These are phyloP conservation scores for Callosobruchus maculatus DNA, from an alignment of 2,888 invertebrate genomes.

Conservation along the genomic window DNA sequence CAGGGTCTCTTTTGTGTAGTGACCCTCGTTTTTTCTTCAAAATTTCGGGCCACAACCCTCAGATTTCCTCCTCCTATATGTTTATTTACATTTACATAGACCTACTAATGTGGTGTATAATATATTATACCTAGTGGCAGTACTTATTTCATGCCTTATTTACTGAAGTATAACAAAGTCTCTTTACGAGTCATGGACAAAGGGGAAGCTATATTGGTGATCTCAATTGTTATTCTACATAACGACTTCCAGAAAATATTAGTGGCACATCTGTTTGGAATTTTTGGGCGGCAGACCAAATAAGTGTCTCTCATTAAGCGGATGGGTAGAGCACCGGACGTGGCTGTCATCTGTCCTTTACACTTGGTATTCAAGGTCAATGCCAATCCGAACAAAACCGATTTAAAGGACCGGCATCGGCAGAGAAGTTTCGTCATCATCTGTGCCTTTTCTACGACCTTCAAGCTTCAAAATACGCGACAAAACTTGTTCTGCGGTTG, in stretches of 20 bases:
- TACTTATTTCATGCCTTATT: no score
- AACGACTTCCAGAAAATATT: not conserved
- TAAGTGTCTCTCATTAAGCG: not conserved
- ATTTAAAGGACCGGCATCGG: not conserved
- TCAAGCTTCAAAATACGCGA: not conserved
- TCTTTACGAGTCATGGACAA: no score
- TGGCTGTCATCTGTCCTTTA: not conserved
- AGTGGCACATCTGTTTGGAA: not conserved
- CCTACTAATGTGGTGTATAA: no score
- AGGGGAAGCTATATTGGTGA: no score
- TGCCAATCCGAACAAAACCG: not conserved
- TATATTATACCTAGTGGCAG: no score
- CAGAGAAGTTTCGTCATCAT: not conserved
- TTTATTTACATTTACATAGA: no score
- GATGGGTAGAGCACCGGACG: not conserved
- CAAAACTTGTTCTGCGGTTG: not conserved
- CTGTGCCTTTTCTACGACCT: not conserved
- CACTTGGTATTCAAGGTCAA: not conserved
- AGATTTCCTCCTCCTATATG: no score
- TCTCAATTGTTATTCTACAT: not conserved
- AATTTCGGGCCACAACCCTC: no score
- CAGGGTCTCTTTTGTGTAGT: no score
- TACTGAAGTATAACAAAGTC: no score
- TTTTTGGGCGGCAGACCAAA: not conserved
- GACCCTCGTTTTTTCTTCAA: no score